Percentiles rank a stretch among this genome's conserved stretches.
phyloP scores from a whole-genome alignment of 2,113 vertebrate genomes.

The Fukomys damarensis region DNA sequence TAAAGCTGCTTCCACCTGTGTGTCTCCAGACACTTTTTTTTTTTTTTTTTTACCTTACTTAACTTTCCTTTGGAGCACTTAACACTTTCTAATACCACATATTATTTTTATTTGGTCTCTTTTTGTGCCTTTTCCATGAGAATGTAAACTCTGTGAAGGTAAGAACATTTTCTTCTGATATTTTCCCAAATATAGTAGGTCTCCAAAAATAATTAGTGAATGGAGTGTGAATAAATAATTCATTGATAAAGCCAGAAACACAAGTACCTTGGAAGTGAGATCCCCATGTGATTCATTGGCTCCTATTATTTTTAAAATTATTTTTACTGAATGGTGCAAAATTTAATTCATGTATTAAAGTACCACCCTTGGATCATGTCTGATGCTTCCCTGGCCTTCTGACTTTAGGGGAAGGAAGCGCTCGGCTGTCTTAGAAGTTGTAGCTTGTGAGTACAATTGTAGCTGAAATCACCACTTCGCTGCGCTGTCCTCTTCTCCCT shows the following conservation, averaged over 20 bases:
- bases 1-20: fast-evolving
- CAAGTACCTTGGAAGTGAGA: not conserved
- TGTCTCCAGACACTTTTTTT: not conserved
- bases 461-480: not conserved
- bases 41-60: too few species aligned
- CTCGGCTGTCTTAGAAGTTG: not conserved
- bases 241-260: not conserved
- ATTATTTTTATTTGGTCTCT: not conserved
- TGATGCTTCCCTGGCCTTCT: not conserved
- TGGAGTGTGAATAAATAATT: not conserved
- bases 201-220: not conserved
- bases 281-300: not conserved
- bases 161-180: not conserved
- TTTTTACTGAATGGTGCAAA: not conserved
- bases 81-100: not conserved
- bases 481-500: not conserved
- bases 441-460: not conserved
- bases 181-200: not conserved
- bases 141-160: not conserved
- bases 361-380: not conserved
- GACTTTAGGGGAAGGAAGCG: not conserved
- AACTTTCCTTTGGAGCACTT: not conserved
- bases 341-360: not conserved
- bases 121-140: not conserved
- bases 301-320: not conserved